A percentile compares a stretch with the other conserved stretches of the same genome.
phyloP scores from a whole-genome alignment of 2,113 vertebrate genomes.

The Lethenteron camtschaticum region DNA sequence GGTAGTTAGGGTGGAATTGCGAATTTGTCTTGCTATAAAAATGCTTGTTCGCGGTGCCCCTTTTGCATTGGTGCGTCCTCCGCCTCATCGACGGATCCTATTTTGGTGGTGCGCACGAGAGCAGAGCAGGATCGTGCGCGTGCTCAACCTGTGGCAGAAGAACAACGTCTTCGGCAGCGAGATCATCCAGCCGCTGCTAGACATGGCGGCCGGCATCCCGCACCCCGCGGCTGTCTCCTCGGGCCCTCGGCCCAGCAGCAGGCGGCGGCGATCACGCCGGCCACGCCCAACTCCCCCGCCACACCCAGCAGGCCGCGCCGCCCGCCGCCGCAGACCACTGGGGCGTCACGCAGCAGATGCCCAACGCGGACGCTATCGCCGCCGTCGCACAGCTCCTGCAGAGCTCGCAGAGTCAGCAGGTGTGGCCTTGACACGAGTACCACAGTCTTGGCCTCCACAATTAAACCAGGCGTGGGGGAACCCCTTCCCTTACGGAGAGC shows the following conservation, averaged over 20 bases:
- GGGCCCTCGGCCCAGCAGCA: constrained; percentile 12
- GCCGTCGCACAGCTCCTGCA: constrained; percentile 92
- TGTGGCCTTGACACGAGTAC: constrained; percentile 16
- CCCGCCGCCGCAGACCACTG: constrained; percentile 75
- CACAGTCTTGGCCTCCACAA: too few relatives aligned
- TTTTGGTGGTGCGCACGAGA: too few relatives aligned
- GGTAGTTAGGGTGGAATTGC: too few relatives aligned
- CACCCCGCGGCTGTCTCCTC: constrained; percentile 70
- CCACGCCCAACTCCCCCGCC: constrained; percentile 71
- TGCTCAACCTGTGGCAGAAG: constrained; percentile 96
- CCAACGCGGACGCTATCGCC: constrained; percentile 77
- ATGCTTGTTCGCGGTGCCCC: too few relatives aligned
- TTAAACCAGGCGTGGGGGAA: too few relatives aligned
- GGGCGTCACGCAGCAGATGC: constrained; percentile 58
- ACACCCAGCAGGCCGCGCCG: constrained; percentile 59
- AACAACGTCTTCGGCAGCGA: constrained; percentile 96
- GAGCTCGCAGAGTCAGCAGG: constrained; percentile 94
- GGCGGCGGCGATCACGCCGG: too few relatives aligned
- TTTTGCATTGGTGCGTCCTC: too few relatives aligned
- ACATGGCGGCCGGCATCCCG: constrained; percentile 83
- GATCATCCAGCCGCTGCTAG: constrained; percentile 88
- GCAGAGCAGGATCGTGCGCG: constrained; percentile 93
- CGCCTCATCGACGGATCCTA: too few relatives aligned
- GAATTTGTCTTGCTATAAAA: too few relatives aligned
- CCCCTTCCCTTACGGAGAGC: too few relatives aligned